Conservation (phyloP, 2,113 vertebrate genomes). For the Neolamprologus falcicula region DNA sequence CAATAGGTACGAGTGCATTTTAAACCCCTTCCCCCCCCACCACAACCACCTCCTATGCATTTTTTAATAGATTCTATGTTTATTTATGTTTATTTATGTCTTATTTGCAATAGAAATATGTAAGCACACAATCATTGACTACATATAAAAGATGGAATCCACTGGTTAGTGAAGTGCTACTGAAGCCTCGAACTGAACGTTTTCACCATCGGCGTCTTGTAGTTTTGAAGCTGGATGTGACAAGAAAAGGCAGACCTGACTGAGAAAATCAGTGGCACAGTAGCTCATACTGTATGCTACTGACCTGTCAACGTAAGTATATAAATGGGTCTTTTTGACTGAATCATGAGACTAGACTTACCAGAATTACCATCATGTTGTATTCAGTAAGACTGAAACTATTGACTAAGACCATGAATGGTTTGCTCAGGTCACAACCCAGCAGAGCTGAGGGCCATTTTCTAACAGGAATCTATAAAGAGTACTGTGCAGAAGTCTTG, state of each 20-base stretch:
- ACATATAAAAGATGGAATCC: not conserved
- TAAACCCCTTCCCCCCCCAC: not conserved
- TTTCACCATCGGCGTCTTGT: not conserved
- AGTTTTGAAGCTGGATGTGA: not conserved
- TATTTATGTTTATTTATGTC: not conserved
- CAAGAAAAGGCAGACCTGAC: not conserved
- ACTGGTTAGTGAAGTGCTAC: fast-evolving
- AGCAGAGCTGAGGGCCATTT: not conserved
- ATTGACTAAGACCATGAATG: not conserved
- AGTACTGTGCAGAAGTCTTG: not conserved
- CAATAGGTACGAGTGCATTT: not conserved
- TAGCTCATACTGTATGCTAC: not conserved
- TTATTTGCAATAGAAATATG: not conserved
- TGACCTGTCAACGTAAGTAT: not conserved
- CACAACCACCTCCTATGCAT: not conserved
- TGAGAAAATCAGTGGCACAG: not conserved
- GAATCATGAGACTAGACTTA: not conserved
- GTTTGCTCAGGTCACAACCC: not conserved
- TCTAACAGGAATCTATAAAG: not conserved
- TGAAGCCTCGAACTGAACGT: not conserved
- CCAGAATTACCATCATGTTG: not conserved
- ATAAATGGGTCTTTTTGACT: not conserved
- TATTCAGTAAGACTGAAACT: not conserved
- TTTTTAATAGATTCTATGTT: not conserved
- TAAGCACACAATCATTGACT: not conserved